A percentile compares a stretch with the other conserved stretches of the same genome.
These are phyloP conservation scores for Oligia strigilis DNA, from an alignment of 2,888 invertebrate species.

Conservation along the genomic window DNA sequence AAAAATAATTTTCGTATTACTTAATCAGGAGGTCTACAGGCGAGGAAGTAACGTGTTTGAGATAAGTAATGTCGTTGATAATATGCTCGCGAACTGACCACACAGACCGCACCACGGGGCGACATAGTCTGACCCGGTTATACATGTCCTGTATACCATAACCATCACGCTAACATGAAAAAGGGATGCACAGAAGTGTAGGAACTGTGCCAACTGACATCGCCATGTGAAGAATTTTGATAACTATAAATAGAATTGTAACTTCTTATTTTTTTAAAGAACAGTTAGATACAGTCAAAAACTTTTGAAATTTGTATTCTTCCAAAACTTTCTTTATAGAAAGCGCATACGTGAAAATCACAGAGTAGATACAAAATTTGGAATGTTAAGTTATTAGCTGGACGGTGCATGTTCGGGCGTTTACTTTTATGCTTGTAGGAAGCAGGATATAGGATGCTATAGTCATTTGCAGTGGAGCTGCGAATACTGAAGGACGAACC, in stretches of 20 bases:
- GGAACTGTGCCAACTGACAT: neutral
- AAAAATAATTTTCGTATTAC: neutral
- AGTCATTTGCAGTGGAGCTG: neutral
- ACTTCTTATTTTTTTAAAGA: neutral
- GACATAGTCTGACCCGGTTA: slow-evolving; percentile 53
- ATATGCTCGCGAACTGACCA: slow-evolving; percentile 63
- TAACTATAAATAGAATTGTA: neutral
- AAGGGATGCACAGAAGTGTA: neutral
- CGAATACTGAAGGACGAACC: neutral
- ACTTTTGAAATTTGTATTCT: neutral
- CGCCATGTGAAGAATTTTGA: neutral
- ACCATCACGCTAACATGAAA: neutral
- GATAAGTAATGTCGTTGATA: slow-evolving; percentile 46
- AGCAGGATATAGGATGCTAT: neutral
- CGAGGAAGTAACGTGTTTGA: slow-evolving; percentile 35
- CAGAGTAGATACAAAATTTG: neutral
- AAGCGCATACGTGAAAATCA: neutral
- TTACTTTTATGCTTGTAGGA: neutral
- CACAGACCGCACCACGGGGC: slow-evolving; percentile 46
- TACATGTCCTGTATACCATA: slow-evolving; percentile 20
- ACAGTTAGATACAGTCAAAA: neutral
- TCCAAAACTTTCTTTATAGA: too few species aligned
- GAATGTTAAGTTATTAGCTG: neutral
- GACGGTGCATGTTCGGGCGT: neutral
- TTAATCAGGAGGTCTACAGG: neutral